These are phyloP conservation scores for Ochropleura leucogaster DNA, from an alignment of 2,888 invertebrate genomes.

Conservation along the genomic window DNA sequence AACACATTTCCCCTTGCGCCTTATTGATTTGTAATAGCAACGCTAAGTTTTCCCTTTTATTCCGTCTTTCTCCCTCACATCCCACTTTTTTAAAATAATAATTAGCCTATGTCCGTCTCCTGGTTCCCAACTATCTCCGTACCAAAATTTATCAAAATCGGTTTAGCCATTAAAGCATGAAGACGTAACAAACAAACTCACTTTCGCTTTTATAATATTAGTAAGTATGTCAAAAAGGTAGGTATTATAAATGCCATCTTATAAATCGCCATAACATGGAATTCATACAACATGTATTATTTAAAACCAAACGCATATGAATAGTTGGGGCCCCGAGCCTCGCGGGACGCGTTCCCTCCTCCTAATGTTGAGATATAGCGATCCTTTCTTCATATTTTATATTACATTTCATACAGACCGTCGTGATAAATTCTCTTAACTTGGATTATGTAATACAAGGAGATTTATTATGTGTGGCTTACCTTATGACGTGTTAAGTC, in stretches of 20 bases:
- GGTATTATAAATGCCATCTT: not conserved
- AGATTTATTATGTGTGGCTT: slow-evolving; percentile 34
- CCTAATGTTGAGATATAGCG: slow-evolving; percentile 66
- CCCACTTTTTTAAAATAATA: no score
- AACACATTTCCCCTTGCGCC: no score
- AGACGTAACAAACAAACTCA: no score
- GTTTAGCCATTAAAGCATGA: no score
- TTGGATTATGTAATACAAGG: slow-evolving; percentile 59
- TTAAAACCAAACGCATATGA: slow-evolving; percentile 70
- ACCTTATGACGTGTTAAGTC: slow-evolving; percentile 12
- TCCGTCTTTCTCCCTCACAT: no score
- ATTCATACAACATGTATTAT: slow-evolving; percentile 69
- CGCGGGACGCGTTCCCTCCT: slow-evolving; percentile 53
- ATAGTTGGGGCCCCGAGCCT: slow-evolving; percentile 56
- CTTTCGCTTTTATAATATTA: no score
- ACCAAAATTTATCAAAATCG: no score
- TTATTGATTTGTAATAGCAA: no score
- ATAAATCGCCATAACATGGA: slow-evolving; percentile 22
- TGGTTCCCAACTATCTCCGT: no score
- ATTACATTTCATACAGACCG: slow-evolving; percentile 64
- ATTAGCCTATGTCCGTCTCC: no score
- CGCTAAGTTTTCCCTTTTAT: no score
- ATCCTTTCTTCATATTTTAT: slow-evolving; percentile 72
- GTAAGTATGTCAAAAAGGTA: not conserved
- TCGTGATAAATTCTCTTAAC: slow-evolving; percentile 65